Evolutionary conservation across 2,113 vertebrate genomes (phyloP), one percentile per base, ranked within the genome.

Genomic region (Arenaria interpres): DNA sequence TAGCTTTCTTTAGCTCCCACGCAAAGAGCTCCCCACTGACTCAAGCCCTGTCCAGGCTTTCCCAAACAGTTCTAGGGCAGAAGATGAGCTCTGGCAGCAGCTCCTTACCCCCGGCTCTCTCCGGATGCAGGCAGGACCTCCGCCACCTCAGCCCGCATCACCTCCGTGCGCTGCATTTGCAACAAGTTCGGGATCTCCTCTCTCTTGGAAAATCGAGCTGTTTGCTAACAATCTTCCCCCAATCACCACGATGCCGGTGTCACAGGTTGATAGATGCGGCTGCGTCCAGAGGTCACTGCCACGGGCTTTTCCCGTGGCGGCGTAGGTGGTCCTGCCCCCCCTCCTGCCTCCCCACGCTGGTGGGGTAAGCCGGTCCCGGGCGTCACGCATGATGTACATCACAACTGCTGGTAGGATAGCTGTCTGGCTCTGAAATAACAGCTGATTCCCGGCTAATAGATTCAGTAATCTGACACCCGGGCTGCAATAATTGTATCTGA

Each of bases 401-500:
- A 32, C 89, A 87, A 90, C 80, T 50, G 96, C 90, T 68, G 78
- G 94, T 57, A 85, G 86, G 83, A 91, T 56, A 68, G 80, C 77
- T 82, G 90, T 48, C 92, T 50, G 22, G 68, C 83, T 89, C 96
- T 76, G 92, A 37, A 92, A 89, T 88, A 94, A 89, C 96, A 95
- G 96, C 96, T 96, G 96, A 97, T 96, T 96, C 91, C 89, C 1
- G 1, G 93, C 94, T 96, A 97, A 97, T 94, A 97, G 96, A 96
- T 94, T 91, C 94, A 73, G 96, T 94, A 96, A 96, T 96, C 96
- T 96, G 96, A 96, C 96, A 97, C 77, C 33, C 74, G 13, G 69
- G 89, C 96, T 94, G 93, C 89, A 96, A 97, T 97, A 97, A 97
- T 96, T 97, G 96, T 97, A 95, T 97, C 93, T 96, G 96, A 96